Evolutionary conservation across 1,140 invertebrate species (phyloP).

Genomic region (Ridgeia piscesae): DNA sequence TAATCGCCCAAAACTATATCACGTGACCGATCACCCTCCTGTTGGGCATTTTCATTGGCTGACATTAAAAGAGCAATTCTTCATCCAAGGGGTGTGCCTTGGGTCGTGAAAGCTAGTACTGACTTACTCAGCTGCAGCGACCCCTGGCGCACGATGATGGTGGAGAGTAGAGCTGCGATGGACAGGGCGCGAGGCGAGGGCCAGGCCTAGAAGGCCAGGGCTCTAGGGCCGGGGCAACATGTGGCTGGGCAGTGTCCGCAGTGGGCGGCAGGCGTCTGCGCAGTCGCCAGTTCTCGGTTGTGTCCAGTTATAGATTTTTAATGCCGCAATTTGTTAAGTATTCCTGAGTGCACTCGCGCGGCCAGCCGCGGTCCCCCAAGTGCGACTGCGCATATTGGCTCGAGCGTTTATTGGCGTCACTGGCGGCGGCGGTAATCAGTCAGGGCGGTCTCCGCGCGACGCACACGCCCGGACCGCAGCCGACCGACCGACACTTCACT

Average conservation of each 20-base stretch:
- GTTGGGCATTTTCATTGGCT: too few relatives aligned
- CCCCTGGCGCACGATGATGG: too few relatives aligned
- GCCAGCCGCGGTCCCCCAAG: neutral
- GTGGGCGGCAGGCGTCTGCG: neutral
- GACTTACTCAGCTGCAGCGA: too few relatives aligned
- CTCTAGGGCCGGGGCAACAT: neutral
- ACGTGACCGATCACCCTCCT: too few relatives aligned
- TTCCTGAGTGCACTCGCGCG: neutral
- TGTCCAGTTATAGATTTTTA: constrained; percentile 6
- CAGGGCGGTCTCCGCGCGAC: neutral
- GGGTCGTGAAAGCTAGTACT: too few relatives aligned
- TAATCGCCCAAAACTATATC: too few relatives aligned
- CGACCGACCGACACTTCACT: neutral
- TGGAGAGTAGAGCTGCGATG: neutral
- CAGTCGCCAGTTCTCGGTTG: neutral
- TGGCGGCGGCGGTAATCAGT: neutral
- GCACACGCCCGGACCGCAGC: neutral
- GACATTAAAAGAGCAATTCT: too few relatives aligned
- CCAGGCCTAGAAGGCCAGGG: too few relatives aligned
- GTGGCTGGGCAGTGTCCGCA: neutral
- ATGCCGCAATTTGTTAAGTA: neutral
- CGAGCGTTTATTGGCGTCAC: neutral
- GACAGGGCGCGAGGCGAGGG: too few relatives aligned
- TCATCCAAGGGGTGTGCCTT: too few relatives aligned
- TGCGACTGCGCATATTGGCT: constrained; percentile 3